These are phyloP conservation scores for Agapostemon virescens DNA, from an alignment of 2,888 invertebrate genomes.

Conservation along the genomic window DNA sequence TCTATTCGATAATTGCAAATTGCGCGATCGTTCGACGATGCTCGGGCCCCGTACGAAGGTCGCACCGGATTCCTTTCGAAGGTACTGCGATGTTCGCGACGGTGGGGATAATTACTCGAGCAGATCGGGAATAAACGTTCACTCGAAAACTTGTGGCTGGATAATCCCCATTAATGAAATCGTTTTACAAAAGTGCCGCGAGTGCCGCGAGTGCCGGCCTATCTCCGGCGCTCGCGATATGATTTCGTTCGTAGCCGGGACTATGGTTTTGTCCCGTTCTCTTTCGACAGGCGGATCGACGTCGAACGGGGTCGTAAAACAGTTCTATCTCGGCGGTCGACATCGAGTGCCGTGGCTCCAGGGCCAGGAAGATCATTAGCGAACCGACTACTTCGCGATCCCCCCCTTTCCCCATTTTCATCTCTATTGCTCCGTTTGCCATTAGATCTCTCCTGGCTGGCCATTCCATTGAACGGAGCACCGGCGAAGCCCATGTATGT, in stretches of 20 bases:
- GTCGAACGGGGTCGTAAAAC: slow-evolving; percentile 48
- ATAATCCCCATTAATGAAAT: slow-evolving; percentile 34
- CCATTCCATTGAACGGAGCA: slow-evolving; percentile 12
- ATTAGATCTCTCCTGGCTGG: slow-evolving; percentile 17
- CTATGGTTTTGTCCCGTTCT: slow-evolving; percentile 6
- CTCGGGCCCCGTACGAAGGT: slow-evolving; percentile 4
- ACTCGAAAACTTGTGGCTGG: slow-evolving; percentile 36
- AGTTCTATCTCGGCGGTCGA: slow-evolving; percentile 39
- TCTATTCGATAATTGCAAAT: slow-evolving; percentile 14
- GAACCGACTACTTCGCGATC: slow-evolving; percentile 34
- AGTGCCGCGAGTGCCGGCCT: slow-evolving; percentile 28
- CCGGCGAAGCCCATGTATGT: slow-evolving; percentile 25
- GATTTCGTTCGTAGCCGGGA: not conserved
- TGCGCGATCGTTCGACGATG: slow-evolving; percentile 1
- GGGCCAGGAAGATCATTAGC: slow-evolving; percentile 53
- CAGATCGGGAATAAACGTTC: slow-evolving; percentile 28
- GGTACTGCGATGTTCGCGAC: slow-evolving; percentile 4
- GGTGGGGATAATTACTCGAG: slow-evolving; percentile 35
- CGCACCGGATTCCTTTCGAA: slow-evolving; percentile 19
- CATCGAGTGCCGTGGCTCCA: slow-evolving; percentile 36
- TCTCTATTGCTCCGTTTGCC: slow-evolving; percentile 28
- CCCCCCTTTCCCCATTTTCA: slow-evolving; percentile 6
- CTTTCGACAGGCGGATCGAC: slow-evolving; percentile 31
- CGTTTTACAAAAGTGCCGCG: slow-evolving; percentile 30
- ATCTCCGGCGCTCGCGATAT: not conserved